Conservation (phyloP, 2,797 vertebrate species). For the Pseudomugil tenellus region DNA sequence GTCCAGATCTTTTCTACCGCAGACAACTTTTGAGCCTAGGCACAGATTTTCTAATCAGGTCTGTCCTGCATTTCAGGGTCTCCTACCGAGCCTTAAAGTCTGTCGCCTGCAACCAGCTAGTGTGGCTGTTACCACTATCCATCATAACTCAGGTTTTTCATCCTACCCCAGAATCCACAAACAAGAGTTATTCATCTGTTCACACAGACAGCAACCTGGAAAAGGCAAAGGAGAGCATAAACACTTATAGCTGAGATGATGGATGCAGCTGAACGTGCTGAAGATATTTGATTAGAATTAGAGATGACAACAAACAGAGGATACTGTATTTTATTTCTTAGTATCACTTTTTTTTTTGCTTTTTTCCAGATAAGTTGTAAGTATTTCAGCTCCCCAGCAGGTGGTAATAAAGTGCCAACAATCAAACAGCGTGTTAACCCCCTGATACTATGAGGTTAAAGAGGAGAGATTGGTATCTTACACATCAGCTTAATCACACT, state of each 20-base stretch:
- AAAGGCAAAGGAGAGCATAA: conserved; percentile 27
- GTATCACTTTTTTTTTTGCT: not conserved
- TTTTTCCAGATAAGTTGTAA: not conserved
- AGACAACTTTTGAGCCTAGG: conserved; percentile 13
- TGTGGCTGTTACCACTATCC: not conserved
- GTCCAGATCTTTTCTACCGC: conserved; percentile 34
- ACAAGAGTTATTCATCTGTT: conserved; percentile 32
- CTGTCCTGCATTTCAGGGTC: conserved; percentile 39
- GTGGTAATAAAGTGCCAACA: conserved; percentile 42
- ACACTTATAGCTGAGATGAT: conserved; percentile 18
- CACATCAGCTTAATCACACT: not conserved
- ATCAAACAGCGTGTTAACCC: not conserved
- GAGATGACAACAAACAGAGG: not conserved
- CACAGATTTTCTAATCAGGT: conserved; percentile 17
- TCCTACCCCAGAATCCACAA: conserved; percentile 33
- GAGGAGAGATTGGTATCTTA: conserved; percentile 9
- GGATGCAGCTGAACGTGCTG: not conserved
- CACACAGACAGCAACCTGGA: conserved; percentile 32
- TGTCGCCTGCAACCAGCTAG: conserved; percentile 54
- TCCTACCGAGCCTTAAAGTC: conserved; percentile 54
- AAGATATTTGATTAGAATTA: not conserved
- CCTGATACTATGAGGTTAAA: not conserved
- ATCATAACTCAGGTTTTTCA: conserved; percentile 11
- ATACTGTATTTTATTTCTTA: not conserved
- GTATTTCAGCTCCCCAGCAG: conserved; percentile 51